phyloP scores from a whole-genome alignment of 2,888 invertebrate genomes.

The Andricus curvator region DNA sequence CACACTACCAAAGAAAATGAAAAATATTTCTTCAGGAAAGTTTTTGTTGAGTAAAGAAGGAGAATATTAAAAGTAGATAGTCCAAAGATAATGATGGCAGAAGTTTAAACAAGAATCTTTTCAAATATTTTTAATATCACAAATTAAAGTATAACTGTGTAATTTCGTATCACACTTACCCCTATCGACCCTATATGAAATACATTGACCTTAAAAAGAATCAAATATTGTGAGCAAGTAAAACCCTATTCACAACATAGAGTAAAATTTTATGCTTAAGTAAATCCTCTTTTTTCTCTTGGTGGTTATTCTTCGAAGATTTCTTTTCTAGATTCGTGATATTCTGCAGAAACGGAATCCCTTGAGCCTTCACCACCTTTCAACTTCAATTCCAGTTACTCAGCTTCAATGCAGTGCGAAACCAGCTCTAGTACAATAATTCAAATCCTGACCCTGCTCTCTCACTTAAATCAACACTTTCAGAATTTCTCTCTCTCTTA shows the following conservation, averaged over 20 bases:
- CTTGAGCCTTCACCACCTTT: slow-evolving; percentile 34
- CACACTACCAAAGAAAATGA: no score
- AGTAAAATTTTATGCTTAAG: slow-evolving; percentile 24
- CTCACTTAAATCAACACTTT: background rate
- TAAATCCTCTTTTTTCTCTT: slow-evolving; percentile 21
- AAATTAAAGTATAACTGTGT: no score
- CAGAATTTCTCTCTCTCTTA: background rate
- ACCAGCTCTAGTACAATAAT: slow-evolving; percentile 17
- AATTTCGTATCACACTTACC: no score
- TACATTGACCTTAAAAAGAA: background rate
- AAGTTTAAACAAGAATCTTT: no score
- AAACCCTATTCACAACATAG: background rate
- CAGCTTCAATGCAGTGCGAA: slow-evolving; percentile 9
- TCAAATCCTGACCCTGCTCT: background rate
- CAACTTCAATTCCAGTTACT: slow-evolving; percentile 14
- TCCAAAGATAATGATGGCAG: no score
- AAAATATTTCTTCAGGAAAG: no score
- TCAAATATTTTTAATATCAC: no score
- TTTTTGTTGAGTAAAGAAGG: no score
- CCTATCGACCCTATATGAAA: no score
- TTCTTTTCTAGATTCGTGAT: slow-evolving; percentile 31
- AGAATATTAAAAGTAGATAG: no score
- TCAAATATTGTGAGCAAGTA: slow-evolving; percentile 14
- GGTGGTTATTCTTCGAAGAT: slow-evolving; percentile 25
- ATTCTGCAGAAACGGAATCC: slow-evolving; percentile 29